These are phyloP conservation scores for Gephyroberyx darwinii DNA, from an alignment of 2,797 vertebrate genomes.

Conservation along the genomic window DNA sequence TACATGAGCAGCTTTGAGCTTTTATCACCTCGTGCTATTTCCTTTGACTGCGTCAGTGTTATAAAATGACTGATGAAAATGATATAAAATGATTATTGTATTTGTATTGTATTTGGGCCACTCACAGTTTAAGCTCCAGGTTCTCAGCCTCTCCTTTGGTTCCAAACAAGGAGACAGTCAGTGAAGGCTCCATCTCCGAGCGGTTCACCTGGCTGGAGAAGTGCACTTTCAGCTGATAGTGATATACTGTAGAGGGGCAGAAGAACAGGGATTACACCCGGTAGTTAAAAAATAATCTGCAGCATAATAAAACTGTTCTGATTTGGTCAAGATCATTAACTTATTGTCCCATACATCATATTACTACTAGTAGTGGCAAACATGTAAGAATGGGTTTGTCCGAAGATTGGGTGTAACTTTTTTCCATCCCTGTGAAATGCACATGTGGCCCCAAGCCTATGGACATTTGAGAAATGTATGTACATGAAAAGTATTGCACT, in stretches of 20 bases:
- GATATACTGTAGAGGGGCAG: conserved; percentile 74
- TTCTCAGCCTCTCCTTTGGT: conserved; percentile 78
- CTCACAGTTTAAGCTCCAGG: conserved; percentile 81
- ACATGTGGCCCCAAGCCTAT: too few relatives aligned
- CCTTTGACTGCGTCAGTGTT: conserved; percentile 18
- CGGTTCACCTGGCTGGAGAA: conserved; percentile 74
- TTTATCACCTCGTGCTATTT: background rate
- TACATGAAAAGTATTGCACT: too few relatives aligned
- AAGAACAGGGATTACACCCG: conserved; percentile 3
- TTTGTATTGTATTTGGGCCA: conserved; percentile 4
- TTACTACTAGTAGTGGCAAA: too few relatives aligned
- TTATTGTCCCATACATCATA: too few relatives aligned
- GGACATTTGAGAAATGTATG: too few relatives aligned
- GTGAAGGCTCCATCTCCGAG: conserved; percentile 72
- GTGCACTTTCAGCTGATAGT: conserved; percentile 86
- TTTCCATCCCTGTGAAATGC: too few relatives aligned
- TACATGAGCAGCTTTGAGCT: background rate
- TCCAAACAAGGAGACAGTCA: conserved; percentile 79
- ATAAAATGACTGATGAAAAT: conserved; percentile 35
- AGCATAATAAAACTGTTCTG: background rate
- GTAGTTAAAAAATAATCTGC: background rate
- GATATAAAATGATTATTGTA: background rate
- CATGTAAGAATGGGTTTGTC: too few relatives aligned
- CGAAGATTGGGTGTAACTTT: too few relatives aligned
- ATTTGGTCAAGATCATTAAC: background rate